Base-by-base conservation (phyloP, 2,113 vertebrate species). In the Ahaetulla prasina region DNA sequence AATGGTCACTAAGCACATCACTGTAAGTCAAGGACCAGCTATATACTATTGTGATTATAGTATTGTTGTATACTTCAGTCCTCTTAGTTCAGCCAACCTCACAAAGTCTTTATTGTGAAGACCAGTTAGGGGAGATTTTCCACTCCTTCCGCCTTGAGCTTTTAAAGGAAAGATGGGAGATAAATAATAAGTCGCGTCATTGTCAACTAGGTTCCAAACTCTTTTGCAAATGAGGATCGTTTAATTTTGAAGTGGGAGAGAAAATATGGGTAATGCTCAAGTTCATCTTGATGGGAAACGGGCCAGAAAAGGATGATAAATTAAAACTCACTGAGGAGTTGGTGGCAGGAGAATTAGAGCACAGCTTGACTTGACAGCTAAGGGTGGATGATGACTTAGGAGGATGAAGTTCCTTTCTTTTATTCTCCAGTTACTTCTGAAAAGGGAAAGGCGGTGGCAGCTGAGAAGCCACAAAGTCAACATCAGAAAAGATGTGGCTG, bases 271-370 rank as follows among this genome's bases (percentile, higher is more conserved):
- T 1, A 30, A 22, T 74, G 88, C 88, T 92, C 54, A 89, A 89
- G 57, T 85, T 25, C 20, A 53, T 22, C 1, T 25, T 16, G 35
- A 54, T 87, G 49, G 52, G 22, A 57, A 74, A 88, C 22, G 89
- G 55, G 53, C 68, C 43, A 89, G 88, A 47, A 45, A 47, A 53
- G 8, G 60, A 63, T 94, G 92, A 93, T 88, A 7, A 88, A 92
- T 86, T 92, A 74, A 60, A 94, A 39, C 11, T 60, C 43, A n/a
- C 22, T 87, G 25, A 88, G 54, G 68, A 90, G 47, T 68, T 55
- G 0, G 53, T 39, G 49, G 90, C 80, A 89, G 47, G 54, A 52
- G 86, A 74, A 89, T 93, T 89, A 89, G 35, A 95, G 43, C 45
- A 89, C 45, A 47, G 16, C 27, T 8, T 93, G 92, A 45, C 91